phyloP scores from a whole-genome alignment of 1,140 invertebrate species.

The Venturia canescens region DNA sequence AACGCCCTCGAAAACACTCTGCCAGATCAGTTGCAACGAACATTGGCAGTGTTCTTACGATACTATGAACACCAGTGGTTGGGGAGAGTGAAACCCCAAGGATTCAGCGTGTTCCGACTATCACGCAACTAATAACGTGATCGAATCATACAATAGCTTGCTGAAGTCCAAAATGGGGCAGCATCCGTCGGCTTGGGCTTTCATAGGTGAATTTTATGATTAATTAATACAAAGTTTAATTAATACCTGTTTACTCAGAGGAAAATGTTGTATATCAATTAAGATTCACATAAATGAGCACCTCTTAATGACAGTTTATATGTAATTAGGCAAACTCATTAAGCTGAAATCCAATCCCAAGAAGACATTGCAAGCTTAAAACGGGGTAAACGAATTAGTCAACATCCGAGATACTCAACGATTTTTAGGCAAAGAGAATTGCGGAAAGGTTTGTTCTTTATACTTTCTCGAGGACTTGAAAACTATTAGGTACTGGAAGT shows the following conservation, averaged over 20 bases:
- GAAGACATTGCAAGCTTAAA: too few relatives aligned
- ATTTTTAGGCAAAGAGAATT: constrained; percentile 22
- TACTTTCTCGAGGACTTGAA: too few relatives aligned
- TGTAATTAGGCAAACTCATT: too few relatives aligned
- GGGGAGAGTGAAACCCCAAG: background rate
- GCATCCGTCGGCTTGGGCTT: constrained; percentile 28
- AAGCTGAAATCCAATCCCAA: too few relatives aligned
- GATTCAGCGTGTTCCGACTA: constrained; percentile 25
- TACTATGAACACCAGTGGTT: constrained; percentile 35
- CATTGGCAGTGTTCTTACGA: background rate
- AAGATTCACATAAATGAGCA: too few relatives aligned
- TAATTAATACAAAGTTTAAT: background rate
- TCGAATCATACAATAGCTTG: constrained; percentile 31
- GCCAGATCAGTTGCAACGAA: background rate
- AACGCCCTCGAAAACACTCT: background rate
- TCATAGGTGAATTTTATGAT: constrained; percentile 8
- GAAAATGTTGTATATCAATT: too few relatives aligned
- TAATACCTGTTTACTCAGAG: too few relatives aligned
- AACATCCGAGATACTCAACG: too few relatives aligned
- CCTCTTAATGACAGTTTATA: too few relatives aligned
- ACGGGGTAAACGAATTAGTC: too few relatives aligned
- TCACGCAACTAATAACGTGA: constrained; percentile 29
- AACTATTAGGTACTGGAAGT: background rate
- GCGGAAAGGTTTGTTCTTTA: constrained; percentile 22
- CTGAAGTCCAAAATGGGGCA: constrained; percentile 2